phyloP scores from a whole-genome alignment of 1,140 invertebrate species.

The Pachyrhynchus sulphureomaculatus region DNA sequence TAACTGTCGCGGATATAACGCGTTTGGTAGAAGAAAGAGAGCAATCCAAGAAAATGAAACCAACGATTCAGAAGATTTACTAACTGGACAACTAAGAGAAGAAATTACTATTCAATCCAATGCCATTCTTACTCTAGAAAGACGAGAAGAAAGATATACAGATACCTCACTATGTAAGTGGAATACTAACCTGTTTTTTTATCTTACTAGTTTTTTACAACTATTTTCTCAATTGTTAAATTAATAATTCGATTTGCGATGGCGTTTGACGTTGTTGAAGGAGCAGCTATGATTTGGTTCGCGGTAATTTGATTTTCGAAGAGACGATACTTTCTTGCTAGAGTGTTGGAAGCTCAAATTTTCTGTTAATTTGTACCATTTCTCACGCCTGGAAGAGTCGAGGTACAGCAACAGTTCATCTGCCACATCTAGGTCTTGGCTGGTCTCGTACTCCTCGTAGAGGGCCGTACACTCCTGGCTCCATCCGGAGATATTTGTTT shows the following conservation, averaged over 20 bases:
- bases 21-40: conserved; percentile 79
- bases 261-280: too few relatives aligned
- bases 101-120: conserved; percentile 92
- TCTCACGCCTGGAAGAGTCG: background rate
- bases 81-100: conserved; percentile 82
- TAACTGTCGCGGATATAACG: conserved; percentile 88
- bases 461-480: too few relatives aligned
- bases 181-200: background rate
- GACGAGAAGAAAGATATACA: conserved; percentile 68
- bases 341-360: conserved; percentile 1
- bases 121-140: conserved; percentile 85
- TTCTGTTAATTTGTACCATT: background rate
- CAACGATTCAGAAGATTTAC: conserved; percentile 60
- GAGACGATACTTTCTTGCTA: conserved; percentile 6
- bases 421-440: background rate
- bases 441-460: background rate
- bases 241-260: too few relatives aligned
- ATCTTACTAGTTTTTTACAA: too few relatives aligned
- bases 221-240: too few relatives aligned
- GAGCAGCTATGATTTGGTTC: too few relatives aligned
- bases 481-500: too few relatives aligned
- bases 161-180: conserved; percentile 70
- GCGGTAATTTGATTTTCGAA: conserved; percentile 1
- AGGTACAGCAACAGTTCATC: background rate
- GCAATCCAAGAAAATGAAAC: conserved; percentile 60